These are phyloP conservation scores for Heloderma charlesbogerti DNA, from an alignment of 2,113 vertebrate species.

Conservation along the genomic window DNA sequence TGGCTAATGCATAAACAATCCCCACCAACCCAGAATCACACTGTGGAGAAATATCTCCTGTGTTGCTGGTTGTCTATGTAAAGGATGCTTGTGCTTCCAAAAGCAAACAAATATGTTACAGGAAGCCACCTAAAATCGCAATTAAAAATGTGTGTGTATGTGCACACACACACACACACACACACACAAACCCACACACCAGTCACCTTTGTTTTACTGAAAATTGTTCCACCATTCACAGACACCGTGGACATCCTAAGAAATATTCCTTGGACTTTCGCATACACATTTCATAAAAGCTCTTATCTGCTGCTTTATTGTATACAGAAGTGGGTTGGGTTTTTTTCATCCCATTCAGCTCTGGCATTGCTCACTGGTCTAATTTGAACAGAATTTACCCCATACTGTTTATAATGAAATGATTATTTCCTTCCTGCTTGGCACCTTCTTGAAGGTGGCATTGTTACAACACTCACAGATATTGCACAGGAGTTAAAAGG, in stretches of 20 bases:
- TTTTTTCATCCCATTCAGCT: background rate
- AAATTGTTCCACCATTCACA: background rate
- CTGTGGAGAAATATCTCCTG: background rate
- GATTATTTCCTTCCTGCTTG: slow-evolving; percentile 26
- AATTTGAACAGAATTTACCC: slow-evolving; percentile 40
- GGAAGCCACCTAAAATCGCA: background rate
- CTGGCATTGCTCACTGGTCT: slow-evolving; percentile 38
- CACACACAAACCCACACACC: too few species aligned
- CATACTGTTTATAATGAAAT: slow-evolving; percentile 49
- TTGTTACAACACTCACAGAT: background rate
- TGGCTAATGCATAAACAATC: background rate
- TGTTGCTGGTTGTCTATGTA: background rate
- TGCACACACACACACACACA: too few species aligned
- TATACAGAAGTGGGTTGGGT: background rate
- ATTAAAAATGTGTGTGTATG: background rate
- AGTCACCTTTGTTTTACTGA: background rate
- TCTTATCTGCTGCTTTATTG: background rate
- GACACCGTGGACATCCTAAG: background rate
- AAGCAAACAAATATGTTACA: background rate
- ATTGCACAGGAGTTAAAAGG: background rate
- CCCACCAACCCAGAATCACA: background rate
- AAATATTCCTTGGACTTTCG: background rate
- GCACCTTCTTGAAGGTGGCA: background rate
- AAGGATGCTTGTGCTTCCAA: background rate
- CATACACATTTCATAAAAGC: background rate